Conservation (phyloP, 37 sponge, comb jelly and placozoan species). For the Chondrilla cf. caribensis region DNA sequence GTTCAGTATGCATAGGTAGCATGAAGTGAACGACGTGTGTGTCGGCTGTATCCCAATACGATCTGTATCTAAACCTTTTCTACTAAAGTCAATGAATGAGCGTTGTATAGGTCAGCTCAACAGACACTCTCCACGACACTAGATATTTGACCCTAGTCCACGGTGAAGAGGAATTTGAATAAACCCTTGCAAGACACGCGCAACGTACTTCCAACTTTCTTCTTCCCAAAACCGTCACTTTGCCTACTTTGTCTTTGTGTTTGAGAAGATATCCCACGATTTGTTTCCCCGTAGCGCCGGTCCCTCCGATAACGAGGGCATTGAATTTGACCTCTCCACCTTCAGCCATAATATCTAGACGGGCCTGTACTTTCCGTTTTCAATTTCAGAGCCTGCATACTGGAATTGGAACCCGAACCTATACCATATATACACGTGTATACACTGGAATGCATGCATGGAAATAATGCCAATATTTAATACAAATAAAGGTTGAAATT, state of each 20-base stretch:
- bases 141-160: too few relatives aligned
- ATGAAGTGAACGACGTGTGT: too few relatives aligned
- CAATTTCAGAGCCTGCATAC: too few relatives aligned
- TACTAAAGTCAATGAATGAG: too few relatives aligned
- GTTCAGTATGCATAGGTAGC: too few relatives aligned
- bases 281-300: constrained; percentile 71
- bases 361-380: too few relatives aligned
- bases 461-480: not conserved
- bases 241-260: constrained; percentile 42
- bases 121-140: too few relatives aligned
- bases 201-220: constrained; percentile 31
- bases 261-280: constrained; percentile 58
- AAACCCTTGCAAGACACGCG: too few relatives aligned
- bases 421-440: not conserved
- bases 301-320: constrained; percentile 78
- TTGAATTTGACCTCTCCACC: constrained; percentile 4
- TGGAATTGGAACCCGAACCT: not conserved
- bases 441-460: not conserved
- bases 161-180: too few relatives aligned
- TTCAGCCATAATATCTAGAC: not conserved
- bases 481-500: not conserved
- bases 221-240: constrained; percentile 58
- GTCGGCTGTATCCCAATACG: too few relatives aligned
- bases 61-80: too few relatives aligned
- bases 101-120: too few relatives aligned